Evolutionary conservation across 1,140 invertebrate species (phyloP).

Genomic region (Zaprionus camerounensis): DNA sequence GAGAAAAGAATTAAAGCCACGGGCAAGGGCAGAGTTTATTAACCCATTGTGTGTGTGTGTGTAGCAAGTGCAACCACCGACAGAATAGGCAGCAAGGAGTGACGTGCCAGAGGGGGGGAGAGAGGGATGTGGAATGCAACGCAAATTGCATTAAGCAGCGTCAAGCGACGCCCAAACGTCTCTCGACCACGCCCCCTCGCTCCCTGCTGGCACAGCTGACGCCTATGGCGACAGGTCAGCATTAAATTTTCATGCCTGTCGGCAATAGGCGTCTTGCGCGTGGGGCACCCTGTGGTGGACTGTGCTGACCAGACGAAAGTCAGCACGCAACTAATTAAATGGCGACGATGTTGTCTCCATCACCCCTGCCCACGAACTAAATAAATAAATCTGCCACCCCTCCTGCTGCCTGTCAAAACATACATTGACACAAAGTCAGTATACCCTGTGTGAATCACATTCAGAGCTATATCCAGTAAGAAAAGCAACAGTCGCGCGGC

Average conservation of each 20-base stretch:
- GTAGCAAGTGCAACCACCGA: conserved; percentile 28
- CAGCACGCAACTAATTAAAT: conserved; percentile 50
- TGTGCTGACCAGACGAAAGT: conserved; percentile 5
- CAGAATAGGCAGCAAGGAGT: not conserved
- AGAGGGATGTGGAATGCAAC: conserved; percentile 10
- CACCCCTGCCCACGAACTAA: not conserved
- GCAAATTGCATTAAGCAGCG: conserved; percentile 46
- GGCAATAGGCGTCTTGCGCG: conserved; percentile 19
- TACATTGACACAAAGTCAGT: not conserved
- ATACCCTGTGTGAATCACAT: not conserved
- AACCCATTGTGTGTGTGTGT: conserved; percentile 42
- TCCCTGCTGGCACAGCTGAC: not conserved
- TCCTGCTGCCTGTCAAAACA: not conserved
- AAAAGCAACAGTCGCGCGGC: too few species aligned
- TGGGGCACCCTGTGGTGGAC: not conserved
- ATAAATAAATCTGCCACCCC: not conserved
- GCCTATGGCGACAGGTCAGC: conserved; percentile 37
- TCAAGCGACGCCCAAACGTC: conserved; percentile 6
- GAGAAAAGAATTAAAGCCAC: conserved; percentile 13
- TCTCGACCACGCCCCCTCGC: too few species aligned
- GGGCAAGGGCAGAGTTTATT: conserved; percentile 55
- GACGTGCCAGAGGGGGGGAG: not conserved
- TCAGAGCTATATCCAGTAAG: too few species aligned
- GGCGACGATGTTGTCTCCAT: conserved; percentile 25
- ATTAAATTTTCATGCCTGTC: conserved; percentile 43